Evolutionary conservation across 2,888 invertebrate genomes (phyloP).

Genomic region (Lasiommata megera): DNA sequence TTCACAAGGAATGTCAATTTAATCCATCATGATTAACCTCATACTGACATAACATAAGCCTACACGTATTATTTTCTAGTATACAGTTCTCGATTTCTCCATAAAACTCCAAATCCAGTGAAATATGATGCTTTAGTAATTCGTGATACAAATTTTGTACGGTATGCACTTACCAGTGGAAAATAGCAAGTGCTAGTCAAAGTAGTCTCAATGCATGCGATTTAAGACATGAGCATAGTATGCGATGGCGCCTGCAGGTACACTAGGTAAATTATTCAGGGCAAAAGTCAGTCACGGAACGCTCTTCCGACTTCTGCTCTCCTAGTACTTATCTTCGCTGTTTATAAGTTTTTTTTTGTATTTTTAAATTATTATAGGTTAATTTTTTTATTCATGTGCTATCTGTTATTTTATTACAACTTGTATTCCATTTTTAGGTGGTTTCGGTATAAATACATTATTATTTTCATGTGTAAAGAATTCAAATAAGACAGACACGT

Average conservation of each 20-base stretch:
- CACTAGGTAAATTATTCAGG: conserved; percentile 71
- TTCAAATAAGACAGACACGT: neutral
- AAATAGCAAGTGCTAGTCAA: conserved; percentile 37
- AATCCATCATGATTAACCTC: neutral
- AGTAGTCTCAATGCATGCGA: conserved; percentile 40
- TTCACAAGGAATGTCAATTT: too few species aligned
- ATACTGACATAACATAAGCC: too few species aligned
- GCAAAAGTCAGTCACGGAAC: conserved; percentile 76
- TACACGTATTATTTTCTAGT: neutral
- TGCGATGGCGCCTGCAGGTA: conserved; percentile 56
- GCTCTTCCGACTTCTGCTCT: conserved; percentile 49
- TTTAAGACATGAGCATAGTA: conserved; percentile 53
- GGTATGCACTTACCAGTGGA: conserved; percentile 33
- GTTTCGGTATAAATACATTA: too few species aligned
- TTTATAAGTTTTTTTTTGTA: conserved; percentile 1
- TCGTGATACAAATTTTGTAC: conserved; percentile 37
- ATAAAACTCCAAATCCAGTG: conserved; percentile 10
- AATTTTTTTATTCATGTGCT: neutral
- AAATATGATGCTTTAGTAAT: conserved; percentile 10
- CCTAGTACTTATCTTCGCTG: conserved; percentile 39
- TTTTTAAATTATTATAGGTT: conserved; percentile 3
- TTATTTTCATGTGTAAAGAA: too few species aligned
- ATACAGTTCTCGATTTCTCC: neutral
- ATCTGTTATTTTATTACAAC: too few species aligned
- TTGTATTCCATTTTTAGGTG: too few species aligned